Percentiles rank a stretch among this genome's conserved stretches.
Evolutionary conservation across 2,113 vertebrate genomes (phyloP).

Genomic region (Petrocephalus microphthalmus): DNA sequence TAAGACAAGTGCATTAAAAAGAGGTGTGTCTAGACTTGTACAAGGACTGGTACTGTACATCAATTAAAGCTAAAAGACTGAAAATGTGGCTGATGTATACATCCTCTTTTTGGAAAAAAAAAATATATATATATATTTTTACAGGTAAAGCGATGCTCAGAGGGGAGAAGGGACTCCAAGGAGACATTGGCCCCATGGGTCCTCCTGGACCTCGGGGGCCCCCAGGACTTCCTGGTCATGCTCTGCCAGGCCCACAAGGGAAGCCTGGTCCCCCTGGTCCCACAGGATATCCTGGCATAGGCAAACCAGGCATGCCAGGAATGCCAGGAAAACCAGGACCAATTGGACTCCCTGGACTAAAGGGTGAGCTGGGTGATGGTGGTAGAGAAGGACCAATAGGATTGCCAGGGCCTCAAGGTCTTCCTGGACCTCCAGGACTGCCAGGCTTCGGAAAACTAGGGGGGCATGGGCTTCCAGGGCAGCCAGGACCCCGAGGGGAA

Average conservation of each 20-base stretch:
- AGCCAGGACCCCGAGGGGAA: constrained; percentile 79
- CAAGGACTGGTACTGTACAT: not conserved
- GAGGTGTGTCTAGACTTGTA: not conserved
- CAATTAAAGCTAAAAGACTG: not conserved
- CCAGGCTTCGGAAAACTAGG: constrained; percentile 85
- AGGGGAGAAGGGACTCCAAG: constrained; percentile 77
- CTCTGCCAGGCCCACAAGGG: constrained; percentile 73
- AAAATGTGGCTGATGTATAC: not conserved
- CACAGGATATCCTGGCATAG: constrained; percentile 74
- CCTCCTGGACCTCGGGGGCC: constrained; percentile 73
- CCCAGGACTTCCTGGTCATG: constrained; percentile 73
- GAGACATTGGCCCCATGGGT: constrained; percentile 68
- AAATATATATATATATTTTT: not conserved
- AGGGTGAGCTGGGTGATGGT: constrained; percentile 79
- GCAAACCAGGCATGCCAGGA: constrained; percentile 88
- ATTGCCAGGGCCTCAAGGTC: constrained; percentile 75
- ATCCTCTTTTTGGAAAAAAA: not conserved
- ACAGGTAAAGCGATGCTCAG: constrained; percentile 47
- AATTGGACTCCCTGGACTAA: constrained; percentile 74
- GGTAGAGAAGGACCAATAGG: constrained; percentile 78
- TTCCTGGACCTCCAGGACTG: constrained; percentile 77
- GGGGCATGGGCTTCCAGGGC: constrained; percentile 78
- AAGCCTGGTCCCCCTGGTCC: constrained; percentile 69
- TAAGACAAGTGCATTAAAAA: not conserved
- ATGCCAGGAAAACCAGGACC: constrained; percentile 80